Percentiles rank a stretch among this genome's conserved stretches.
Evolutionary conservation across 2,888 invertebrate genomes (phyloP).

Genomic region (Chymomyza procnemis): DNA sequence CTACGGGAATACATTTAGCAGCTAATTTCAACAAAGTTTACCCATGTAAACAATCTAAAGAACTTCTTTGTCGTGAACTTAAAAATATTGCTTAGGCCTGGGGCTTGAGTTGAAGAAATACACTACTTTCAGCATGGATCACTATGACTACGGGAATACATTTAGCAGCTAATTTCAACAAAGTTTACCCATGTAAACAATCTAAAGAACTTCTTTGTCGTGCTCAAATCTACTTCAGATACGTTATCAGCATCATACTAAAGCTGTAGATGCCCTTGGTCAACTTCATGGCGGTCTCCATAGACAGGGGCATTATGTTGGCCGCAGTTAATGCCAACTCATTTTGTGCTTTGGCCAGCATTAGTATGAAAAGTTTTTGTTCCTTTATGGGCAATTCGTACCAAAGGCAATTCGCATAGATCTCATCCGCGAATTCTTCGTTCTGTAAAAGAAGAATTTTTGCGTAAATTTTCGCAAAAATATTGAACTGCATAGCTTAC

Average conservation of each 20-base stretch:
- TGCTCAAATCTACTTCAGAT: slow-evolving; percentile 2
- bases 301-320: slow-evolving; percentile 47
- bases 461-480: background rate
- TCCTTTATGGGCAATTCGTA: slow-evolving; percentile 46
- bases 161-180: too few species aligned
- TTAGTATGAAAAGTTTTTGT: slow-evolving; percentile 48
- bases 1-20: too few species aligned
- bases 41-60: too few species aligned
- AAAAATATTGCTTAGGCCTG: too few species aligned
- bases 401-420: slow-evolving; percentile 56
- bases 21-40: too few species aligned
- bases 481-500: slow-evolving; percentile 23
- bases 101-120: too few species aligned
- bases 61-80: too few species aligned
- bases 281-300: slow-evolving; percentile 46
- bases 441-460: slow-evolving; percentile 36
- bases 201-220: background rate
- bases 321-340: slow-evolving; percentile 38
- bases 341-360: slow-evolving; percentile 52
- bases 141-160: too few species aligned
- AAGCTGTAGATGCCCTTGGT: slow-evolving; percentile 42
- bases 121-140: too few species aligned
- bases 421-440: slow-evolving; percentile 36
- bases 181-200: too few species aligned
- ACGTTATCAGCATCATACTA: slow-evolving; percentile 35